Evolutionary conservation across 2,797 vertebrate genomes (phyloP).

Genomic region (Chaunax sp.): DNA sequence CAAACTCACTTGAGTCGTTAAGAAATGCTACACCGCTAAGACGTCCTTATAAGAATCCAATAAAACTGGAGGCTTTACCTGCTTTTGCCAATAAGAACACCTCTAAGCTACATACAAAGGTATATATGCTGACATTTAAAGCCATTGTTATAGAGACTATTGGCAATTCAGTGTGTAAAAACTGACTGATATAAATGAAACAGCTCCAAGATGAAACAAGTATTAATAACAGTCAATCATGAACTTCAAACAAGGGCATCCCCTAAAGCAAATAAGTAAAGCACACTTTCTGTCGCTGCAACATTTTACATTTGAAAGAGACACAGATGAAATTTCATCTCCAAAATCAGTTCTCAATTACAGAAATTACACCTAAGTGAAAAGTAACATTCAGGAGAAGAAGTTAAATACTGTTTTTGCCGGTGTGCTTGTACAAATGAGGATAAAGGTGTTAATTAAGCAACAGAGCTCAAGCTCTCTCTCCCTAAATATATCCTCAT

Average conservation of each 20-base stretch:
- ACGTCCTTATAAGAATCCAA: constrained; percentile 2
- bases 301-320: constrained; percentile 8
- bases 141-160: background rate
- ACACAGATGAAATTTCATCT: constrained; percentile 7
- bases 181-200: background rate
- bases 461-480: constrained; percentile 5
- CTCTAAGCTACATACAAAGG: constrained; percentile 5
- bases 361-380: constrained; percentile 6
- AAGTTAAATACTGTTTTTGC: constrained; percentile 18
- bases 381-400: constrained; percentile 16
- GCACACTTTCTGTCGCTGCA: constrained; percentile 3
- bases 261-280: background rate
- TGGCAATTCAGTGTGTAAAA: background rate
- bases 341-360: constrained; percentile 20
- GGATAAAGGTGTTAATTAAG: constrained; percentile 7
- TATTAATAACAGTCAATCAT: constrained; percentile 16
- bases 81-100: background rate
- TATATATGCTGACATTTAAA: constrained; percentile 24
- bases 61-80: constrained; percentile 2
- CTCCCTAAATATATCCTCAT: constrained; percentile 36
- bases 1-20: background rate
- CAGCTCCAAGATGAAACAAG: background rate
- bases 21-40: background rate
- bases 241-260: constrained; percentile 9
- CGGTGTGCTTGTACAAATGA: constrained; percentile 1